A percentile compares a stretch with the other conserved stretches of the same genome.
These are phyloP conservation scores for Imbricaverruca yamaguchii DNA, from an alignment of 2,888 invertebrate species.

Conservation along the genomic window DNA sequence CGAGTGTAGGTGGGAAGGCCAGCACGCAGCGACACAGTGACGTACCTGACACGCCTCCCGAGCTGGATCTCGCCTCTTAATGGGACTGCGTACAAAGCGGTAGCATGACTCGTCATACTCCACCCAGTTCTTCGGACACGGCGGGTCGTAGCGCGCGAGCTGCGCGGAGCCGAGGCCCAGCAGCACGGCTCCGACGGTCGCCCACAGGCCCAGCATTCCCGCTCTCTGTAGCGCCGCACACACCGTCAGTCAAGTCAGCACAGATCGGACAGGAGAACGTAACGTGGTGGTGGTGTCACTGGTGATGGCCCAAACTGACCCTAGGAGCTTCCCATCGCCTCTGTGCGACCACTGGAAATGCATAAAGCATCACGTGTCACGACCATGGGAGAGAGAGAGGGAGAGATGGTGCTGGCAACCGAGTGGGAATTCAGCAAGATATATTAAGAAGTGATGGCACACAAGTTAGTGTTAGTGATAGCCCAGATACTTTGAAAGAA, in stretches of 20 bases:
- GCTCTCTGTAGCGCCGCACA: background rate
- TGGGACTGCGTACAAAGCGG: slow-evolving; percentile 79
- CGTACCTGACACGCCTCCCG: slow-evolving; percentile 62
- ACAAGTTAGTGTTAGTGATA: background rate
- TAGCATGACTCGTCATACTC: slow-evolving; percentile 74
- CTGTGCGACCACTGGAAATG: background rate
- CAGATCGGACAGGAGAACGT: too few relatives aligned
- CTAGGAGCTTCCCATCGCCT: background rate
- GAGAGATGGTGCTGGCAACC: too few relatives aligned
- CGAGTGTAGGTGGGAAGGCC: too few relatives aligned
- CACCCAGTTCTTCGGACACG: slow-evolving; percentile 83
- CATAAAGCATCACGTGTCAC: too few relatives aligned
- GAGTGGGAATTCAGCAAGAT: too few relatives aligned
- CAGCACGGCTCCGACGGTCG: background rate
- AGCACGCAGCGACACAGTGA: too few relatives aligned
- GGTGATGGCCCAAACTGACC: background rate
- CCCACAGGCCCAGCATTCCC: background rate
- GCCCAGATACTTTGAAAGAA: background rate
- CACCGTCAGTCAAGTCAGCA: background rate
- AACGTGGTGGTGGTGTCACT: too few relatives aligned
- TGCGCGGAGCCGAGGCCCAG: background rate
- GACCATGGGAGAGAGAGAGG: background rate
- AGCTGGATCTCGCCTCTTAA: slow-evolving; percentile 69
- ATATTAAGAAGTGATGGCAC: too few relatives aligned
- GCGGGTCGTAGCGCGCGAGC: slow-evolving; percentile 23